Evolutionary conservation across 2,888 invertebrate species (phyloP), one percentile per base, ranked within the genome.

Genomic region (Tromatobia lineatoria): DNA sequence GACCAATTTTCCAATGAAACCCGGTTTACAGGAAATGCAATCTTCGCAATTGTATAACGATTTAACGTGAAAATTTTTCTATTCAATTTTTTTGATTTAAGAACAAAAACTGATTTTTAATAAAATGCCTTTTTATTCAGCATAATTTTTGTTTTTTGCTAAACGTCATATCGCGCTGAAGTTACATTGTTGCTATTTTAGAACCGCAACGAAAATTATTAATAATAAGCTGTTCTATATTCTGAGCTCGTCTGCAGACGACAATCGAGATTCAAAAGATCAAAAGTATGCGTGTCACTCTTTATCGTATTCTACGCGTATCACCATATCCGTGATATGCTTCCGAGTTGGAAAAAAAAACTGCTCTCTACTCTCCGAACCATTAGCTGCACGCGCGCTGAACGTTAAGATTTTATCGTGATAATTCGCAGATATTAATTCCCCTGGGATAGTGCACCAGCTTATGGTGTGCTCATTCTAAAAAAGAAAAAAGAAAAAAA

Each of bases 331-430:
- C 57, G 23, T 15, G 61, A 38, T 67, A 80, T 70, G 29, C 13
- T 23, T 47, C n/a, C 25, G 42, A 23, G 38, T 10, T 50, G 18
- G 54, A 50, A 52, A 47, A 42, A 77, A 67, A 20, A 47, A 29
- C 29, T 3, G 29, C 34, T 10, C 66, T 66, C 45, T 20, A 42
- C 42, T 67, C 42, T 50, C 29, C 45, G 45, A 64, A 47, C 54
- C 57, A 83, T 83, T 83, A 83, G 38, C 75, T 75, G 82, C 82
- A 83, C 82, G 82, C 79, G 79, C 74, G 47, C 42, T 45, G 52
- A 79, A 61, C 82, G 69, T 74, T 74, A 70, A 79, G 82, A 83
- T 83, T 64, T 79, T 79, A 79, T 83, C 82, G 70, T 47, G 18
- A 70, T 64, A 54, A 80, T 61, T 69, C 71, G 59, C 29, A 15